Evolutionary conservation across 2,888 invertebrate genomes (phyloP), one percentile per base, ranked within the genome.

Genomic region (Oxytorus armatus): DNA sequence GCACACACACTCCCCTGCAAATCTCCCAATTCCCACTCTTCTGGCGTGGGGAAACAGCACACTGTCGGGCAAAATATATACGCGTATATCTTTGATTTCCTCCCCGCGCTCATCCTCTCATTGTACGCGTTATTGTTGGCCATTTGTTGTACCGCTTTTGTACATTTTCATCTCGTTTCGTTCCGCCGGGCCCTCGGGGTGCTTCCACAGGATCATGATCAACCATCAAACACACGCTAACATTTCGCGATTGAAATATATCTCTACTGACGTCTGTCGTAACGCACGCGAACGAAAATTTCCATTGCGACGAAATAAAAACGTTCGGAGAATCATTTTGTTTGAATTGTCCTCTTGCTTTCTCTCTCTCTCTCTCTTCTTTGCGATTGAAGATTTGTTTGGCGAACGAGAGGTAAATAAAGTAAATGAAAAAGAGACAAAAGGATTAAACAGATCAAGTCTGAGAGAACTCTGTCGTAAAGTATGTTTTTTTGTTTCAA

Each of bases 1-100:
- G 85, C 18, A 68, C 83, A 83, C 5, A 29, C 29, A 83, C 87
- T 83, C 86, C 84, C 63, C n/a, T n/a, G 61, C 42, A 44, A 61
- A 42, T 53, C 59, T 18, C 49, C 39, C 29, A 25, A 47, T 61
- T 44, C 39, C 25, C 49, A 29, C 61, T n/a, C n/a, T n/a, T n/a
- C n/a, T n/a, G n/a, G n/a, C n/a, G n/a, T n/a, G n/a, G n/a, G n/a
- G n/a, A 68, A 77, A 72, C 76, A 66, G 66, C 57, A 76, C 33
- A 16, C 18, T 21, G 14, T 21, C 33, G 21, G 23, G 11, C 18
- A 14, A 70, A 59, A 74, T 70, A 82, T 65, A 80, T 81, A n/a
- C n/a, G n/a, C n/a, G n/a, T n/a, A n/a, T n/a, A n/a, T n/a, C 80
- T 77, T 86, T 78, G 68, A 82, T 78, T 79, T 51, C n/a, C n/a